phyloP scores from a whole-genome alignment of 2,888 invertebrate species.

The Scrobipalpa atriplicella region DNA sequence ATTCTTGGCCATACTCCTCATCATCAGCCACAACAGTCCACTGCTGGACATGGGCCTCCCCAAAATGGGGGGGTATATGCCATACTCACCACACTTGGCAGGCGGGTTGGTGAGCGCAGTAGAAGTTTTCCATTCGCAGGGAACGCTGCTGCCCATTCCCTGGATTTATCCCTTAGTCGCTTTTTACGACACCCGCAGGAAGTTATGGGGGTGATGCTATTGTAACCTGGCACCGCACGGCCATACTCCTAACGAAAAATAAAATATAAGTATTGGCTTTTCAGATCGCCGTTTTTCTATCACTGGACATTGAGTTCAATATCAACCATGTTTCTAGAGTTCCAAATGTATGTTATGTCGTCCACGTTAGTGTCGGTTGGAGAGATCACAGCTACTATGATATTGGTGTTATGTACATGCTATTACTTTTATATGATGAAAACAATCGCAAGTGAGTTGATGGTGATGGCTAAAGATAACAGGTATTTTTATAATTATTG shows the following conservation, averaged over 20 bases:
- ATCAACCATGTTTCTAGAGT: neutral
- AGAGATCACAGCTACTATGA: constrained; percentile 1
- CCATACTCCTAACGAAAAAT: neutral
- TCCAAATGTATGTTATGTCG: constrained; percentile 2
- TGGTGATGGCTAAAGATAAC: neutral
- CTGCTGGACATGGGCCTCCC: too few relatives aligned
- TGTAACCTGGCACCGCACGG: neutral
- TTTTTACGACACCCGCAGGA: too few relatives aligned
- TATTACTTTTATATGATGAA: constrained; percentile 4
- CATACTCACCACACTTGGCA: too few relatives aligned
- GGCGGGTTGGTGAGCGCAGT: too few relatives aligned
- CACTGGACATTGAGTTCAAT: constrained; percentile 12
- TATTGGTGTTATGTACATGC: constrained; percentile 1
- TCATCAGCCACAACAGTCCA: too few relatives aligned
- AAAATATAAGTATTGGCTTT: neutral
- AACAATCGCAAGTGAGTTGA: neutral
- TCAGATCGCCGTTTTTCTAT: constrained; percentile 13
- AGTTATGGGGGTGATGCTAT: too few relatives aligned
- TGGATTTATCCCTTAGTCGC: too few relatives aligned
- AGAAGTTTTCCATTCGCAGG: too few relatives aligned
- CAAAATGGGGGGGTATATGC: too few relatives aligned
- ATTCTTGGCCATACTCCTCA: too few relatives aligned
- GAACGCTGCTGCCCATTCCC: too few relatives aligned
- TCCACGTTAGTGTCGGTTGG: neutral
- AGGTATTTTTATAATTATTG: neutral